phyloP scores from a whole-genome alignment of 2,888 invertebrate genomes.

The Rhagonycha fulva region DNA sequence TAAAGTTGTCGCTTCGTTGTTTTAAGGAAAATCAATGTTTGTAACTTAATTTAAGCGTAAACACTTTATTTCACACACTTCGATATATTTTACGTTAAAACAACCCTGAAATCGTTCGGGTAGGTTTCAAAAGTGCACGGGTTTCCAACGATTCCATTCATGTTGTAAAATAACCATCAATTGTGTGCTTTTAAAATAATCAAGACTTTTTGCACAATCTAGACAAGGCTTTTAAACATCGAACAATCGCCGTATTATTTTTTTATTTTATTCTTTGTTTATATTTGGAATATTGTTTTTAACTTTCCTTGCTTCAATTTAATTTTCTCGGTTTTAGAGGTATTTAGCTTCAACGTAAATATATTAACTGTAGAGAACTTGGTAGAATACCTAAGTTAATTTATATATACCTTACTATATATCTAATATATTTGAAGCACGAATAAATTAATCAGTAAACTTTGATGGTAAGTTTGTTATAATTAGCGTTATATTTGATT shows the following conservation, averaged over 20 bases:
- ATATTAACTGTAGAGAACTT: slow-evolving; percentile 6
- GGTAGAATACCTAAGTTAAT: slow-evolving; percentile 16
- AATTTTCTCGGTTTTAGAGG: not conserved
- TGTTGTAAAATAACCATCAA: not conserved
- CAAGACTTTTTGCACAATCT: not conserved
- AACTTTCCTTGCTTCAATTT: not conserved
- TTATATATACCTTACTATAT: slow-evolving; percentile 20
- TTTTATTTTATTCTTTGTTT: not conserved
- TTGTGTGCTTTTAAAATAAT: not conserved
- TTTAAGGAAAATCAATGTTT: not conserved
- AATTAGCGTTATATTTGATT: slow-evolving; percentile 36
- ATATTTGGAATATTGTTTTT: not conserved
- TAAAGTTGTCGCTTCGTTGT: not conserved
- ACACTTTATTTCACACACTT: not conserved
- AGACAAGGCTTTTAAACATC: not conserved
- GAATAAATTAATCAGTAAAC: slow-evolving; percentile 32
- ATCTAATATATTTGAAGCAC: slow-evolving; percentile 29
- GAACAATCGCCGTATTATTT: not conserved
- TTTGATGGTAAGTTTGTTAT: slow-evolving; percentile 36
- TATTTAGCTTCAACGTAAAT: not conserved
- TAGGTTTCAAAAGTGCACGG: not conserved
- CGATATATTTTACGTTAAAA: not conserved
- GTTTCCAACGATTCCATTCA: not conserved
- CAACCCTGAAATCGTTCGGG: not conserved
- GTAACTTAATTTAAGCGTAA: not conserved